A percentile compares a stretch with the other conserved stretches of the same genome.
Evolutionary conservation across 2,797 vertebrate species (phyloP).

Genomic region (Natrix natrix): DNA sequence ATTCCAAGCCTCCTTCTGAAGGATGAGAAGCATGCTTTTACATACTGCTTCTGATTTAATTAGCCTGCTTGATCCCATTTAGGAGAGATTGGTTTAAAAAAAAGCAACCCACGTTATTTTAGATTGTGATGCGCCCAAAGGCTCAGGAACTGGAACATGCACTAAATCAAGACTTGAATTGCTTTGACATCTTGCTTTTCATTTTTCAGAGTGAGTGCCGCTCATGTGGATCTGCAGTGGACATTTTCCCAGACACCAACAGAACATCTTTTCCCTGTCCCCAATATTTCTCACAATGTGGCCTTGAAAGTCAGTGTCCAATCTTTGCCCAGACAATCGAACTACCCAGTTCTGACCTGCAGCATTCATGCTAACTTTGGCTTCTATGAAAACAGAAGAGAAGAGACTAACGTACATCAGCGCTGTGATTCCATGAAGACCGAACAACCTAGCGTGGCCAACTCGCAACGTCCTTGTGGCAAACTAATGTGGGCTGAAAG

Average conservation of each 20-base stretch:
- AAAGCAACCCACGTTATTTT: not conserved
- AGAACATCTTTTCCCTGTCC: conserved; percentile 95
- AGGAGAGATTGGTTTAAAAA: not conserved
- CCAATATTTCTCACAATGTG: conserved; percentile 93
- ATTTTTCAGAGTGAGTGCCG: conserved; percentile 89
- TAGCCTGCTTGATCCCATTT: not conserved
- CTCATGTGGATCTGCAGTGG: conserved; percentile 91
- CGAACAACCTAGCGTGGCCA: conserved; percentile 69
- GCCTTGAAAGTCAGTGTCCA: conserved; percentile 96
- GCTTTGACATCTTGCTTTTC: conserved; percentile 33
- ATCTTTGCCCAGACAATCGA: conserved; percentile 94
- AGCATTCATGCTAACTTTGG: conserved; percentile 90
- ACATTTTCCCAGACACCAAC: conserved; percentile 92
- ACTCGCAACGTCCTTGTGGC: conserved; percentile 76
- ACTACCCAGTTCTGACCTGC: conserved; percentile 90
- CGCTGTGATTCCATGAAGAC: conserved; percentile 69
- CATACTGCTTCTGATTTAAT: not conserved
- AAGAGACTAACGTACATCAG: conserved; percentile 73
- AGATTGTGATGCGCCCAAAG: not conserved
- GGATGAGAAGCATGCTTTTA: not conserved
- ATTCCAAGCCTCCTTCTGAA: conserved; percentile 6
- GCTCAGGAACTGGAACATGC: not conserved
- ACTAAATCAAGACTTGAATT: conserved; percentile 6
- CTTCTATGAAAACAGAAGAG: conserved; percentile 79
- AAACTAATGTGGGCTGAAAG: conserved; percentile 76